Conservation (phyloP, 2,113 vertebrate species). For the Salvelinus namaycush region DNA sequence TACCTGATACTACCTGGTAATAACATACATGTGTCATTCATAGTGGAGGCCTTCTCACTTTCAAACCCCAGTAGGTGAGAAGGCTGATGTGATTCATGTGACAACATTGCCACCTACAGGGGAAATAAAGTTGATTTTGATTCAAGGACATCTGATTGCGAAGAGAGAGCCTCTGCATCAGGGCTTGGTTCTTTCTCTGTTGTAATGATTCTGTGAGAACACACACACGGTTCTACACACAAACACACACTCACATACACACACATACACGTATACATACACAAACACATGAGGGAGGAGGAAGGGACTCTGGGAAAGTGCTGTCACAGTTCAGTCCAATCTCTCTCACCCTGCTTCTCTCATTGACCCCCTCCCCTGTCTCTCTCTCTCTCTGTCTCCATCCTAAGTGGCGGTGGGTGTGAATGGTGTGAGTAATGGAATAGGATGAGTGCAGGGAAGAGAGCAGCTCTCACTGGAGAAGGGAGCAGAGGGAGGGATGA, state of each 20-base stretch:
- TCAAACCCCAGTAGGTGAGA: not conserved
- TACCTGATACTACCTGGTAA: too few relatives aligned
- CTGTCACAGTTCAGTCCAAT: too few relatives aligned
- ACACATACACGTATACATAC: not conserved
- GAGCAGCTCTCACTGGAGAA: not conserved
- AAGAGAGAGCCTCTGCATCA: not conserved
- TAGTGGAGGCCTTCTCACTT: not conserved
- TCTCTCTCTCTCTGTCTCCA: not conserved
- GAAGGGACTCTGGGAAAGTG: not conserved
- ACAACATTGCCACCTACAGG: conserved; percentile 54
- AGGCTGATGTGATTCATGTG: conserved; percentile 6
- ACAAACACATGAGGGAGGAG: not conserved
- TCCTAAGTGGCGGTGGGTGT: not conserved
- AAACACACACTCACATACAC: not conserved
- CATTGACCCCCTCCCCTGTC: not conserved
- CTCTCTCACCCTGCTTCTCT: not conserved
- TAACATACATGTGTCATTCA: not conserved
- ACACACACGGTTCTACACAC: not conserved
- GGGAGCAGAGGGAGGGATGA: not conserved
- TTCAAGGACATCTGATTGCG: not conserved
- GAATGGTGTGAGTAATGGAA: not conserved
- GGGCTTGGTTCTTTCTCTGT: too few relatives aligned
- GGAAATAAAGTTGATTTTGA: not conserved
- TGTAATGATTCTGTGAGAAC: not conserved
- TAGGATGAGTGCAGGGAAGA: not conserved